phyloP scores from a whole-genome alignment of 2,113 vertebrate genomes.

The Indicator indicator region DNA sequence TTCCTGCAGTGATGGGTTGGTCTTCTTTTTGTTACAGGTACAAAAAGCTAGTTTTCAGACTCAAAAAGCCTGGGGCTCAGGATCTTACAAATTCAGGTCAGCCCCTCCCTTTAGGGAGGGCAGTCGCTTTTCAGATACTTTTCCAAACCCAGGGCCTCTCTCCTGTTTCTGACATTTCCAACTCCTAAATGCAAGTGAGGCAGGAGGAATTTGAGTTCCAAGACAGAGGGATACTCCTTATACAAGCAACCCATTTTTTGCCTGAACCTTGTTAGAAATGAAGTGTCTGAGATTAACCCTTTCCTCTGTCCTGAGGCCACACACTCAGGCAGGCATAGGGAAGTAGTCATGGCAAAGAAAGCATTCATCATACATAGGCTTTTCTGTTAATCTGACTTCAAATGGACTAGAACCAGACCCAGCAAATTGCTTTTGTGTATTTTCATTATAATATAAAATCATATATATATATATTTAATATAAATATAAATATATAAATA shows the following conservation, averaged over 20 bases:
- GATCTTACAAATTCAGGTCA: background rate
- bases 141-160: background rate
- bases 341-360: background rate
- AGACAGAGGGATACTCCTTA: background rate
- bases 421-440: background rate
- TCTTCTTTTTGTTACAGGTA: background rate
- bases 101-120: background rate
- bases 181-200: fast-evolving
- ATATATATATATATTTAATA: too few relatives aligned
- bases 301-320: background rate
- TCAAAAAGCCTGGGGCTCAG: background rate
- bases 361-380: background rate
- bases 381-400: background rate
- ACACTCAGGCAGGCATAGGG: fast-evolving
- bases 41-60: background rate
- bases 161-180: background rate
- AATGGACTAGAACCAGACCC: background rate
- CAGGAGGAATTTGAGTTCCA: background rate
- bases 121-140: background rate
- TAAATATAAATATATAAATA: too few relatives aligned
- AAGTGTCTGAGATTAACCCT: background rate
- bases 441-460: background rate
- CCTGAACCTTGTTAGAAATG: background rate
- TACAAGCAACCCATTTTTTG: background rate
- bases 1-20: background rate